Evolutionary conservation across 2,888 invertebrate species (phyloP).

Genomic region (Chironomus tentans): DNA sequence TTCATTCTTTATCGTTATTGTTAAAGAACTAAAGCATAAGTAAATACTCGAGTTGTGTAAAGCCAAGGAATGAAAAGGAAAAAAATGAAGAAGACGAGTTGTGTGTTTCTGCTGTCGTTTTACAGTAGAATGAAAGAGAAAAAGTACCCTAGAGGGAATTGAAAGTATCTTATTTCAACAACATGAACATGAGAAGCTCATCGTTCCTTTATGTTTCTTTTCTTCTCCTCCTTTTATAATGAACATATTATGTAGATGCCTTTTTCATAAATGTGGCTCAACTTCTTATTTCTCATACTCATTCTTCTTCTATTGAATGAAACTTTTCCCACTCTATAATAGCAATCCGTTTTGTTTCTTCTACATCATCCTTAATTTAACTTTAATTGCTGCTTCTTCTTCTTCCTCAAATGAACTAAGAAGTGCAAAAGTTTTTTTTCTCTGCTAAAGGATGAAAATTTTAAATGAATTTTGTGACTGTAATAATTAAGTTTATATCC

Average conservation of each 20-base stretch:
- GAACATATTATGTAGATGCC: background rate
- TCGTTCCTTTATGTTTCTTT: background rate
- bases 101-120: no score
- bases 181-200: background rate
- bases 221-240: background rate
- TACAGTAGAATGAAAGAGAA: no score
- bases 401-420: background rate
- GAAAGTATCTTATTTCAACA: background rate
- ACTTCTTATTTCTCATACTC: background rate
- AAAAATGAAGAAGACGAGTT: no score
- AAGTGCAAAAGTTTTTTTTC: background rate
- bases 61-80: no score
- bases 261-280: background rate
- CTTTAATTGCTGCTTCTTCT: background rate
- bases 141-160: background rate
- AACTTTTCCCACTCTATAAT: background rate
- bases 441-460: background rate
- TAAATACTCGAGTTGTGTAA: no score
- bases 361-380: background rate
- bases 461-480: background rate
- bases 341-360: background rate
- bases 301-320: no score
- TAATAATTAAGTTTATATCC: background rate
- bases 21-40: no score
- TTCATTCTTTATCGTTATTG: no score